Percentiles rank a stretch among this genome's conserved stretches.
These are phyloP conservation scores for Pseudonaja textilis DNA, from an alignment of 2,113 vertebrate genomes.

Conservation along the genomic window DNA sequence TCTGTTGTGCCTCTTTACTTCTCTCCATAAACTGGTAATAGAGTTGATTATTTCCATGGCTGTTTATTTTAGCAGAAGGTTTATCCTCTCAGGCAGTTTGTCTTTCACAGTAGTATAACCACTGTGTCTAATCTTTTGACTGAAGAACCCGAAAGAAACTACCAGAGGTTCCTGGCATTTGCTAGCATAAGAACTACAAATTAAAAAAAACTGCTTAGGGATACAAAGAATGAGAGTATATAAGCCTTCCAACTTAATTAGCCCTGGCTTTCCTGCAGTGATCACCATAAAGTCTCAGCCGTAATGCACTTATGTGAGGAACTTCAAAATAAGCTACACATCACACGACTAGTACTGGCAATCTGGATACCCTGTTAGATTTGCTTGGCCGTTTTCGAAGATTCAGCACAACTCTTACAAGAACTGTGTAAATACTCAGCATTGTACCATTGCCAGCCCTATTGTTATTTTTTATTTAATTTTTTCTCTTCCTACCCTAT, in stretches of 20 bases:
- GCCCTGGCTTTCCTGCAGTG: neutral
- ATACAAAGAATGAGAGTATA: neutral
- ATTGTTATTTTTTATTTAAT: constrained; percentile 9
- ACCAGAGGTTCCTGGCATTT: neutral
- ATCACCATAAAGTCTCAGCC: neutral
- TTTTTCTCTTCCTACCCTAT: constrained; percentile 16
- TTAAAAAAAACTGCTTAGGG: neutral
- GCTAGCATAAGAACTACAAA: neutral
- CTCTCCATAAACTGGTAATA: neutral
- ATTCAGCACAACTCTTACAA: constrained; percentile 8
- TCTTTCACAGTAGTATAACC: neutral
- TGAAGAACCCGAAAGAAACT: neutral
- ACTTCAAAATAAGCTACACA: neutral
- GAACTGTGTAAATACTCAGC: neutral
- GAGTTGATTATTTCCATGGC: neutral
- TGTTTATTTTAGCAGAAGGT: neutral
- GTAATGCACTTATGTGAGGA: neutral
- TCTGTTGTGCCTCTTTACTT: neutral
- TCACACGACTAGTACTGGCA: neutral
- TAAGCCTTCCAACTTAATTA: neutral
- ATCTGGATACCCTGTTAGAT: neutral
- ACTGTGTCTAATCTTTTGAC: neutral
- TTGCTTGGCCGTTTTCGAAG: constrained; percentile 21
- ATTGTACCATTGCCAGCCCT: neutral
- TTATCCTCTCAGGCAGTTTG: neutral